phyloP scores from a whole-genome alignment of 2,888 invertebrate genomes.

The Eumacrocentrus americanus region DNA sequence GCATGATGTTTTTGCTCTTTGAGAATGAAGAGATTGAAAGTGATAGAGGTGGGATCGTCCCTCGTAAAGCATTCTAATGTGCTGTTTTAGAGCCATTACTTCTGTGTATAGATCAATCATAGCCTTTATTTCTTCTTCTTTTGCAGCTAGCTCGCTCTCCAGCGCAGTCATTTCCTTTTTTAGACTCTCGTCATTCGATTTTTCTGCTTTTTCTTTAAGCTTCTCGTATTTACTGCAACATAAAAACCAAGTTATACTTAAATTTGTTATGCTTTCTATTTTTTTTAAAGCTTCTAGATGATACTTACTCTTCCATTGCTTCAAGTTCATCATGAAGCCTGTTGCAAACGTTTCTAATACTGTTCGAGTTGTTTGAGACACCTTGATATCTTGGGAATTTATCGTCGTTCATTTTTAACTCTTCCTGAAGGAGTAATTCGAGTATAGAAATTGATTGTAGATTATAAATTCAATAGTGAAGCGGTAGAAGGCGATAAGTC shows the following conservation, averaged over 20 bases:
- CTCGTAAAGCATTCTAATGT: constrained; percentile 44
- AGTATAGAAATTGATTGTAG: background rate
- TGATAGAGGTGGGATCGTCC: constrained; percentile 18
- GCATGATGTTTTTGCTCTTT: constrained; percentile 9
- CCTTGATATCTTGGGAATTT: background rate
- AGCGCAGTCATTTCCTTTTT: constrained; percentile 43
- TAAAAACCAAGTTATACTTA: background rate
- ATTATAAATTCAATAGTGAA: no score
- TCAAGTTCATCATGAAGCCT: constrained; percentile 52
- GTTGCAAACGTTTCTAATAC: constrained; percentile 46
- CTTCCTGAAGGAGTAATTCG: constrained; percentile 17
- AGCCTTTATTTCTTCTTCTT: constrained; percentile 55
- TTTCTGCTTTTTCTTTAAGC: constrained; percentile 43
- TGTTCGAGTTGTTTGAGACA: constrained; percentile 33
- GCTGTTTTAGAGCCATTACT: constrained; percentile 52
- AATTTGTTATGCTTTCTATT: background rate
- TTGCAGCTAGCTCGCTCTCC: constrained; percentile 48
- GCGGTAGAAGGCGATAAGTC: no score
- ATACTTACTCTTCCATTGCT: constrained; percentile 46
- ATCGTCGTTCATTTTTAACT: constrained; percentile 23
- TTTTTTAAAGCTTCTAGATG: background rate
- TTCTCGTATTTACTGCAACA: constrained; percentile 49
- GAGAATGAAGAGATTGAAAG: constrained; percentile 21
- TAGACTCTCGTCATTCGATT: constrained; percentile 42
- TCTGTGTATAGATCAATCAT: constrained; percentile 49